Base-by-base conservation (phyloP, 2,113 vertebrate species). In the Xiphorhynchus elegans region DNA sequence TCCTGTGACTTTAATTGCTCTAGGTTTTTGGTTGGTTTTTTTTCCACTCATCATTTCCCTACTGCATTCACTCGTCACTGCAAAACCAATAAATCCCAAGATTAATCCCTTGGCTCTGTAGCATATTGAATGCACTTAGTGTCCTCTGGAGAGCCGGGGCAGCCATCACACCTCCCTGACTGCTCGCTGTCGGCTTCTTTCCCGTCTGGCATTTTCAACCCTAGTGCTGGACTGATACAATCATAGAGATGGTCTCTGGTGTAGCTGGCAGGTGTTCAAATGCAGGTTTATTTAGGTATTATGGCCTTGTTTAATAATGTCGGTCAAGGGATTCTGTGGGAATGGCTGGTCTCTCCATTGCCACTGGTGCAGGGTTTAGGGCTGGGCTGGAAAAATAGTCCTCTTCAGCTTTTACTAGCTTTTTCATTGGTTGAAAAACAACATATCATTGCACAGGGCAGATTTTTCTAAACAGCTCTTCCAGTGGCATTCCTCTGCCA, bases 41-140 rank as follows among this genome's bases (percentile, higher is more conserved):
- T 11, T 56, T 11, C 56, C 1, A 0, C 79, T 90, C 68, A 84
- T 81, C 75, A 5, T 93, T 90, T 88, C 85, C 81, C 29, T 52
- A 5, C 50, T 74, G 35, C 67, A 23, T 83, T 79, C 42, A 17
- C 56, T 88, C 17, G 0, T 67, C 68, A 23, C 84, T 94, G 87
- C 72, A 88, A 83, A 91, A 94, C 8, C 63, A 87, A 68, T 87
- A 89, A 93, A 94, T 62, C 84, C 78, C 40, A 19, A 25, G 33
- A 87, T 50, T 53, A 91, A 72, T 85, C 87, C 70, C 87, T n/a
- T 33, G 66, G 53, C 58, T 78, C 80, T 21, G 53, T 0, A 91
- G 69, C 40, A 62, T 28, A 53, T 2, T 73, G 81, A 87, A 73
- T 5, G 31, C 26, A 21, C 81, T 89, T 12, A 39, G 58, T 35